These are phyloP conservation scores for Meloidogyne chitwoodi DNA, from an alignment of 1,140 invertebrate species.

Conservation along the genomic window DNA sequence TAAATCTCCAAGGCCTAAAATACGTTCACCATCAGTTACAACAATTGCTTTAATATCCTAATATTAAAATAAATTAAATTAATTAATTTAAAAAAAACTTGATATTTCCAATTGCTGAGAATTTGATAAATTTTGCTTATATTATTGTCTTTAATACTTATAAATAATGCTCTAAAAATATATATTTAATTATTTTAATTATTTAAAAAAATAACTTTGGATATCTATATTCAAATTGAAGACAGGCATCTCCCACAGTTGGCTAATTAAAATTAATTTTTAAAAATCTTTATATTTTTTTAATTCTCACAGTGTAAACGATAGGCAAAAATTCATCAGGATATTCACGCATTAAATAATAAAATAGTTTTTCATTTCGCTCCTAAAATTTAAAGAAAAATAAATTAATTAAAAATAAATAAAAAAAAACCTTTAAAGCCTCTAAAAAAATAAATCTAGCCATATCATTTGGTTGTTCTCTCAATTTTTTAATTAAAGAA, in stretches of 20 bases:
- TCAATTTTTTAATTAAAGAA: constrained; percentile 73
- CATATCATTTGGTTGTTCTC: constrained; percentile 78
- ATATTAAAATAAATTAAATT: constrained; percentile 43
- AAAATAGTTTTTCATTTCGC: constrained; percentile 90
- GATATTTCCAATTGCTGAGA: constrained; percentile 76
- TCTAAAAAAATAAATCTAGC: constrained; percentile 78
- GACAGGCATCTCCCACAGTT: constrained; percentile 12
- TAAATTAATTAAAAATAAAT: not conserved
- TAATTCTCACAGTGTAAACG: constrained; percentile 82
- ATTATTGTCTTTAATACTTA: constrained; percentile 90
- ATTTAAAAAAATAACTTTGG: constrained; percentile 1
- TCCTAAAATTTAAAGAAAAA: constrained; percentile 66
- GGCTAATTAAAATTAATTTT: constrained; percentile 1
- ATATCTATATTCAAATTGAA: constrained; percentile 19
- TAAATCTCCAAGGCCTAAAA: constrained; percentile 84
- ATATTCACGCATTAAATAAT: constrained; percentile 82
- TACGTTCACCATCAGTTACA: constrained; percentile 89
- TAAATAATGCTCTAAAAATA: constrained; percentile 73
- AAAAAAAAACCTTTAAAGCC: constrained; percentile 52
- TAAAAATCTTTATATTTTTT: not conserved
- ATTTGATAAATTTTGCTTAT: constrained; percentile 66
- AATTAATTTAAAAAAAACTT: constrained; percentile 67
- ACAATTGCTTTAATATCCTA: constrained; percentile 73
- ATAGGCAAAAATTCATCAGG: constrained; percentile 82
- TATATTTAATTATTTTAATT: not conserved